Base-by-base conservation (phyloP, 2,888 invertebrate genomes). In the Eledone cirrhosa region DNA sequence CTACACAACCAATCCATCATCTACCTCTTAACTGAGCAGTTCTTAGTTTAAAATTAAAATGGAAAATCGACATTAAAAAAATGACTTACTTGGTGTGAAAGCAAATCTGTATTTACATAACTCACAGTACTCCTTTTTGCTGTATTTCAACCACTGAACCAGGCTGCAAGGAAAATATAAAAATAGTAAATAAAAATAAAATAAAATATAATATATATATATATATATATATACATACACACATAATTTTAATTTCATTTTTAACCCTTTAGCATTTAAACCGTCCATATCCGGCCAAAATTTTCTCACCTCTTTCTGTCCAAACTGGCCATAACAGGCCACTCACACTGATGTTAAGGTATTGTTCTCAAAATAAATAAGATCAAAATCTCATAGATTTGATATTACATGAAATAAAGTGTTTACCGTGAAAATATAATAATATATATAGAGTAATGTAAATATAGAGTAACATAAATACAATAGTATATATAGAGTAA, bases 71-170 rank as follows among this genome's bases (percentile, higher is more conserved):
- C n/a, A n/a, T 24, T 3, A 11, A 41, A 41, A 8, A 41, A 24
- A 59, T 41, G 67, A 89, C 91, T 90, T 90, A 93, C 92, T 99
- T 47, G 99, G 99, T 88, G 97, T 97, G 89, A 99, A 99, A 5
- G 97, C 97, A 91, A 99, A 99, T 81, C 97, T 94, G 92, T 99
- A 96, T 82, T 98, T 97, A 91, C 99, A 99, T 83, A 99, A 92
- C 91, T 99, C 99, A 92, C 99, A 99, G 90, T 97, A 98, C 91
- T 99, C 99, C 92, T 99, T 99, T 85, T 97, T 94, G 82, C 98
- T 98, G 91, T 99, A 99, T 83, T 98, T 94, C 94, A 99, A 96
- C 99, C 99, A 99, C 92, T 99, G 98, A 87, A 98, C 95, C 82
- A 99, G 93, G 91, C 99, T 92, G 85, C 77, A 88, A 86, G 65